A percentile compares a stretch with the other conserved stretches of the same genome.
Evolutionary conservation across 1,140 invertebrate genomes (phyloP).

Genomic region (Littorina saxatilis): DNA sequence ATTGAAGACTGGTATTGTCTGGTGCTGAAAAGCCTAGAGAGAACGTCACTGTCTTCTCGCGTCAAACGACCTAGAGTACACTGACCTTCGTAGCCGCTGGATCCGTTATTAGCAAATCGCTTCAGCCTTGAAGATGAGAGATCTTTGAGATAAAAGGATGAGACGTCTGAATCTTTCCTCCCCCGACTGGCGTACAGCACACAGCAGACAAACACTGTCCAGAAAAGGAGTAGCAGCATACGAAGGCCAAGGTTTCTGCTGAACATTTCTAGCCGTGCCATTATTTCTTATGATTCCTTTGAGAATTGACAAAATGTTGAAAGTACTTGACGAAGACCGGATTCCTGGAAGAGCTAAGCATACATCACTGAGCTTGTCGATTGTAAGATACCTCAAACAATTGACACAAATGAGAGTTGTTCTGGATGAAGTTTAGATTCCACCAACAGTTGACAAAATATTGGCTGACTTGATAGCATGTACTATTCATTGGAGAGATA

Average conservation of each 20-base stretch:
- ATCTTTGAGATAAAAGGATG: neutral
- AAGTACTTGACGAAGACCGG: neutral
- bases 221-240: neutral
- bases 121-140: neutral
- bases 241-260: neutral
- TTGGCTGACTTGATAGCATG: too few relatives aligned
- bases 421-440: neutral
- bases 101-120: neutral
- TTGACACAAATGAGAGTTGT: neutral
- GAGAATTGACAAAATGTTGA: neutral
- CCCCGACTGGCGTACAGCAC: constrained; percentile 17
- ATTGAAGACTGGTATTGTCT: neutral
- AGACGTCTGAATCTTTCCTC: neutral
- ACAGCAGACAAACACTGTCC: constrained; percentile 13
- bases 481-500: too few relatives aligned
- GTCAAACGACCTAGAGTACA: neutral
- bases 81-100: neutral
- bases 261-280: neutral
- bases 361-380: neutral
- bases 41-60: neutral
- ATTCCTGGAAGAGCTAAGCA: neutral
- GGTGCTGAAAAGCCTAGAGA: neutral
- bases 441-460: neutral
- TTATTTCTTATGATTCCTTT: neutral
- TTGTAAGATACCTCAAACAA: neutral